These are phyloP conservation scores for Heteromyza rotundicornis DNA, from an alignment of 2,888 invertebrate species.

Conservation along the genomic window DNA sequence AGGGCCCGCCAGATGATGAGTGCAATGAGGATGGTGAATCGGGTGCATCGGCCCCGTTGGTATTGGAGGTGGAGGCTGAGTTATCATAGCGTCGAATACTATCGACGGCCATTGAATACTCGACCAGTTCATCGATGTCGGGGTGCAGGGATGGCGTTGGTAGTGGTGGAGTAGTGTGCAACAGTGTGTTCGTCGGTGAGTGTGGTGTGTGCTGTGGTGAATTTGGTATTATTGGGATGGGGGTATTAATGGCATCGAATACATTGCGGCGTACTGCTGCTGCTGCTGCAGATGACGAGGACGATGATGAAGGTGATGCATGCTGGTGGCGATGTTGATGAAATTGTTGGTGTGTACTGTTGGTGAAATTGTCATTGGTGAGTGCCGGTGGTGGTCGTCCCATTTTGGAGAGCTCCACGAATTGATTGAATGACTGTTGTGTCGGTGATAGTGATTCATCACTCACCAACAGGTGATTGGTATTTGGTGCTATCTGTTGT, in stretches of 20 bases:
- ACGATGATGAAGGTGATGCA: slow-evolving; percentile 32
- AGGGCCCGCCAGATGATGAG: slow-evolving; percentile 12
- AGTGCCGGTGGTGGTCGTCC: slow-evolving; percentile 21
- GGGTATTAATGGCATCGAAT: slow-evolving; percentile 11
- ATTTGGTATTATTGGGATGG: slow-evolving; percentile 14
- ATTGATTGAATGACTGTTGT: slow-evolving; percentile 26
- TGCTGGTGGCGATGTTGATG: slow-evolving; percentile 25
- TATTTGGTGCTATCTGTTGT: slow-evolving; percentile 29
- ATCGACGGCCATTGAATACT: slow-evolving; percentile 54
- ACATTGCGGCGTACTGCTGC: slow-evolving; percentile 17
- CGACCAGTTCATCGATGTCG: slow-evolving; percentile 50
- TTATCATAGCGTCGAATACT: slow-evolving; percentile 50
- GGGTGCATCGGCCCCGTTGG: slow-evolving; percentile 20
- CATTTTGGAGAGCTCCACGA: slow-evolving; percentile 21
- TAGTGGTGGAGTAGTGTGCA: slow-evolving; percentile 21
- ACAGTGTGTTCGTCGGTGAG: slow-evolving; percentile 33
- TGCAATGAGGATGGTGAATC: slow-evolving; percentile 25
- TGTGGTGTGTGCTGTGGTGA: slow-evolving; percentile 35
- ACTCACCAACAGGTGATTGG: slow-evolving; percentile 51
- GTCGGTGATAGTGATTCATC: slow-evolving; percentile 30
- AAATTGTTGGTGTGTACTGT: slow-evolving; percentile 33
- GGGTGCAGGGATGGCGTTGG: slow-evolving; percentile 25
- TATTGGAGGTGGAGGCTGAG: slow-evolving; percentile 23
- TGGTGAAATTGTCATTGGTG: slow-evolving; percentile 23
- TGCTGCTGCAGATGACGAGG: slow-evolving; percentile 19